These are phyloP conservation scores for Coenobita brevimanus DNA, from an alignment of 1,140 invertebrate species.

Conservation along the genomic window DNA sequence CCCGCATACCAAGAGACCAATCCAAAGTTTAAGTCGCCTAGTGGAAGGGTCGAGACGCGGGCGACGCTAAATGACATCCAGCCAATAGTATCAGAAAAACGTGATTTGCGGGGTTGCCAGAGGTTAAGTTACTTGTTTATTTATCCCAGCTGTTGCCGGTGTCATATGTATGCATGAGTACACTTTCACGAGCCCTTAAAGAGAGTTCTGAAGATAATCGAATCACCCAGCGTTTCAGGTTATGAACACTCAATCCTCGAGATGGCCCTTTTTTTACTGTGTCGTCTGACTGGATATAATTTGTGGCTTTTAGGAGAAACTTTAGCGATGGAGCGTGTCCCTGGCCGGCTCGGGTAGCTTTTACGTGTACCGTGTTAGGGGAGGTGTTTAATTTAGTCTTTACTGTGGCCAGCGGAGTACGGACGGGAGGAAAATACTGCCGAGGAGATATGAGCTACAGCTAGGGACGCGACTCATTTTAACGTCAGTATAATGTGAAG, in stretches of 20 bases:
- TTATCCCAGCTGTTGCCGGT: slow-evolving; percentile 7
- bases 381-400: too few species aligned
- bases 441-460: too few species aligned
- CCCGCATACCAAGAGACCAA: background rate
- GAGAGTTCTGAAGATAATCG: background rate
- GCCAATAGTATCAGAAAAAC: slow-evolving; percentile 55
- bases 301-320: too few species aligned
- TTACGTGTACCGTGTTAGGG: too few species aligned
- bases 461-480: slow-evolving; percentile 11
- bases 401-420: too few species aligned
- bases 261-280: too few species aligned
- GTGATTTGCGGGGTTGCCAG: slow-evolving; percentile 59
- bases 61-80: slow-evolving; percentile 58
- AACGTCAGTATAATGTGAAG: slow-evolving; percentile 48
- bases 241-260: too few species aligned
- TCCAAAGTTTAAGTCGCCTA: background rate
- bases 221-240: too few species aligned
- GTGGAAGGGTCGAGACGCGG: background rate
- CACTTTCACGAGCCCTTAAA: background rate
- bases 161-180: background rate
- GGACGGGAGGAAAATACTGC: too few species aligned
- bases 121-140: slow-evolving; percentile 50
- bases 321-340: too few species aligned
- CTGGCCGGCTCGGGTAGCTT: too few species aligned
- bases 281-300: too few species aligned